phyloP scores from a whole-genome alignment of 2,888 invertebrate species.

The Nomada ruficornis region DNA sequence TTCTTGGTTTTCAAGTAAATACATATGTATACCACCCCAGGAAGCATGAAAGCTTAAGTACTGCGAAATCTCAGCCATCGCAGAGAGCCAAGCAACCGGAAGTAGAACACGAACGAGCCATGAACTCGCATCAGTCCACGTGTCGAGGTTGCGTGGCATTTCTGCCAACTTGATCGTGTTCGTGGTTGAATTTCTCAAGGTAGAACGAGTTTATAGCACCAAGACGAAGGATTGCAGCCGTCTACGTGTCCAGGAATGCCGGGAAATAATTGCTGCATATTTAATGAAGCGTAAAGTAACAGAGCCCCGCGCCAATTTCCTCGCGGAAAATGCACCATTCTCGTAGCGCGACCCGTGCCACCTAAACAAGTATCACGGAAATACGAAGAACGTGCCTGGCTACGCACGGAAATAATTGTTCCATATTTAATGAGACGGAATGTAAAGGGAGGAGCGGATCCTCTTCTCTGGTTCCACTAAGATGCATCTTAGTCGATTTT shows the following conservation, averaged over 20 bases:
- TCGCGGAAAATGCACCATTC: constrained; percentile 66
- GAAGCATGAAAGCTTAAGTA: not conserved
- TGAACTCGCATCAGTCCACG: constrained; percentile 10
- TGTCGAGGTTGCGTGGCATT: constrained; percentile 6
- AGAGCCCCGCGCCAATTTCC: constrained; percentile 65
- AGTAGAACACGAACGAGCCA: not conserved
- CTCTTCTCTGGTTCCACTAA: constrained; percentile 4
- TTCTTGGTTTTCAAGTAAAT: not conserved
- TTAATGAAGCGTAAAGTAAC: constrained; percentile 70
- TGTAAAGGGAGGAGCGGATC: constrained; percentile 42
- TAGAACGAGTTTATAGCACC: constrained; percentile 22
- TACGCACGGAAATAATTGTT: constrained; percentile 73
- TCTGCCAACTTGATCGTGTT: constrained; percentile 25
- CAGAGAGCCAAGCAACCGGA: not conserved
- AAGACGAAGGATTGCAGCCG: constrained; percentile 36
- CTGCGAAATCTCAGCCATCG: not conserved
- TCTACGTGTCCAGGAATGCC: constrained; percentile 53
- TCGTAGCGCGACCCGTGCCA: constrained; percentile 39
- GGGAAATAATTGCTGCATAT: constrained; percentile 74
- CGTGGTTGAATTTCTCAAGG: constrained; percentile 43
- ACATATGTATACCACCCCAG: too few relatives aligned
- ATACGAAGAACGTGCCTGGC: constrained; percentile 53
- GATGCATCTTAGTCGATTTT: constrained; percentile 25
- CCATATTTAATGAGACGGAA: constrained; percentile 74
- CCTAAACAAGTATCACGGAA: constrained; percentile 63